A percentile compares a stretch with the other conserved stretches of the same genome.
Conservation (phyloP, 2,888 invertebrate genomes). For the Agrilus biguttatus region DNA sequence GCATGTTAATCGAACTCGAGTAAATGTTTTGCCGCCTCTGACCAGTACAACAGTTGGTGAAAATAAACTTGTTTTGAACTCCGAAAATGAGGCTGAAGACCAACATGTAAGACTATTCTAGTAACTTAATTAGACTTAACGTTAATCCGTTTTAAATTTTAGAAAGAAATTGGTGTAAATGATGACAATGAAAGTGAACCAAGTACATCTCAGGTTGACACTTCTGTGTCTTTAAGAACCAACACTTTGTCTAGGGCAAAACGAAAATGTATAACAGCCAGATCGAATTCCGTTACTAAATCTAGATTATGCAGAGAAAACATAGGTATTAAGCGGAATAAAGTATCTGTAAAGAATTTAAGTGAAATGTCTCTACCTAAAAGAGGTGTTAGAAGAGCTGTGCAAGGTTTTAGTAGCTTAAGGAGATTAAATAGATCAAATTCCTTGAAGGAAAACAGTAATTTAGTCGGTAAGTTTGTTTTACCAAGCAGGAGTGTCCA, state of each 20-base stretch:
- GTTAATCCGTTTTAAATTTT: not conserved
- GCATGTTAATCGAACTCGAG: conserved; percentile 72
- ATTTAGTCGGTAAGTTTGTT: conserved; percentile 49
- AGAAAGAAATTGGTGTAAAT: too few relatives aligned
- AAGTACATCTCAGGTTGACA: too few relatives aligned
- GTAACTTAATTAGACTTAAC: not conserved
- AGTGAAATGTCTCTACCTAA: conserved; percentile 2
- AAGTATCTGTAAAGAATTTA: too few relatives aligned
- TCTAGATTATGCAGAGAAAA: too few relatives aligned
- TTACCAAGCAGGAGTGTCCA: conserved; percentile 69
- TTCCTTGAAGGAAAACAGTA: conserved; percentile 13
- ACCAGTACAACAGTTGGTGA: conserved; percentile 22
- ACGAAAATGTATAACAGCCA: conserved; percentile 1
- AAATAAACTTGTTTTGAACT: conserved; percentile 22
- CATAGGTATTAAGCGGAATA: too few relatives aligned
- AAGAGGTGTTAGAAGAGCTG: conserved; percentile 11
- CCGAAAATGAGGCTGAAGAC: conserved; percentile 24
- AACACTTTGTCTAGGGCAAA: too few relatives aligned
- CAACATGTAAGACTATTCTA: conserved; percentile 27
- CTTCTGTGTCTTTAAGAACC: too few relatives aligned
- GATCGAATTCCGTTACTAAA: too few relatives aligned
- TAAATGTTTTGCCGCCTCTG: conserved; percentile 52
- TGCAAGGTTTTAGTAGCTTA: conserved; percentile 10
- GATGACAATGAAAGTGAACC: too few relatives aligned
- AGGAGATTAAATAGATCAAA: conserved; percentile 10